Percentiles rank a stretch among this genome's conserved stretches.
Evolutionary conservation across 2,797 vertebrate species (phyloP).

Genomic region (Eulemur coronatus): DNA sequence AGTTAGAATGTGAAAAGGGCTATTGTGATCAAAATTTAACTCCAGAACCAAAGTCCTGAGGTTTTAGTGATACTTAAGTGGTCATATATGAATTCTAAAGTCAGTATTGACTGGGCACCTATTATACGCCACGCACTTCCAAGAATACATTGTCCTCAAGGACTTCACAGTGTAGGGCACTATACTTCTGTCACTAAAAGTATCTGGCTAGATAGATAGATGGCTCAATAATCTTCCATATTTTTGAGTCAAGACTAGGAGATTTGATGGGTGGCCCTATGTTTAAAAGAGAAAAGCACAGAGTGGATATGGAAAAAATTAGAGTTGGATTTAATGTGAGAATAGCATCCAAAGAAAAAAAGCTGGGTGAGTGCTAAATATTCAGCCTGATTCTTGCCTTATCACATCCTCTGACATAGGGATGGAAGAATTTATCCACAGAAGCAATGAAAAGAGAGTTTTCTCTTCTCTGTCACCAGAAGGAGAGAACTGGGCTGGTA

Average conservation of each 20-base stretch:
- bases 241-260: conserved; percentile 44
- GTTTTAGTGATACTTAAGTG: background rate
- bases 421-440: conserved; percentile 65
- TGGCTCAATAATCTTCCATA: background rate
- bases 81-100: background rate
- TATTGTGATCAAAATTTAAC: background rate
- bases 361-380: conserved; percentile 71
- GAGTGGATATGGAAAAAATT: conserved; percentile 34
- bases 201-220: background rate
- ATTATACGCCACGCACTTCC: background rate
- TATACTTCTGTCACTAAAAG: background rate
- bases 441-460: conserved; percentile 60
- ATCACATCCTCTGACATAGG: conserved; percentile 67
- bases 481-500: conserved; percentile 66
- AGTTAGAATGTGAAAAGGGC: background rate
- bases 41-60: background rate
- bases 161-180: background rate
- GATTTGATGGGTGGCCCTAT: conserved; percentile 7
- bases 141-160: background rate
- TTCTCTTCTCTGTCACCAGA: conserved; percentile 64
- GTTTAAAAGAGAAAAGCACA: conserved; percentile 47
- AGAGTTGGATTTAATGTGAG: conserved; percentile 65
- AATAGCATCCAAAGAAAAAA: conserved; percentile 65
- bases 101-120: background rate
- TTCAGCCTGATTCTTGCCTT: conserved; percentile 72